A percentile compares a stretch with the other conserved stretches of the same genome.
Conservation (phyloP, 2,888 invertebrate species). For the Scaptomyza cyrtandrae region DNA sequence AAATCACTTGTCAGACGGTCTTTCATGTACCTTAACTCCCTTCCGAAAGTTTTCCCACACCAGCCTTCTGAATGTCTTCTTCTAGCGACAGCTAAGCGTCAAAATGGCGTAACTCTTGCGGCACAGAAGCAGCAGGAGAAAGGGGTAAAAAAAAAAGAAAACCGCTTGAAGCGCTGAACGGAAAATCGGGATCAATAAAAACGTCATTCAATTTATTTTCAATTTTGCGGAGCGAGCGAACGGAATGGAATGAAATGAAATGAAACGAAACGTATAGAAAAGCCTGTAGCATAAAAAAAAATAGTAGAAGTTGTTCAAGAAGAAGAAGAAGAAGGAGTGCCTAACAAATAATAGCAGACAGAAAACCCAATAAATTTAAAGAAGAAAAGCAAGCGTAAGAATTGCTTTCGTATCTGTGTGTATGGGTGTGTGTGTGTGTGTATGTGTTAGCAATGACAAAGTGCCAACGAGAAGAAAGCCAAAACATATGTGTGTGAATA, state of each 20-base stretch:
- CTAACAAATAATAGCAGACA: constrained; percentile 78
- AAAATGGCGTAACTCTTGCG: constrained; percentile 52
- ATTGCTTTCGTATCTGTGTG: constrained; percentile 12
- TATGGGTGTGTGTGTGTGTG: too few species aligned
- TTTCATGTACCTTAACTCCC: neutral
- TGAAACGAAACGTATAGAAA: constrained; percentile 27
- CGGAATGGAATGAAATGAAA: constrained; percentile 52
- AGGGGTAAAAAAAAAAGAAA: constrained; percentile 16
- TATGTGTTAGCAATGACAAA: constrained; percentile 57
- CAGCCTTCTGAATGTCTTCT: constrained; percentile 14
- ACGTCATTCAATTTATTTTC: constrained; percentile 81
- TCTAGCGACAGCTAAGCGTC: constrained; percentile 73
- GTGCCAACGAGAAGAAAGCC: constrained; percentile 39
- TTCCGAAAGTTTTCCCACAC: neutral
- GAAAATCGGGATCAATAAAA: constrained; percentile 80
- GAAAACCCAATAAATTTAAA: constrained; percentile 80
- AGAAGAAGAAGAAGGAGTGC: constrained; percentile 36
- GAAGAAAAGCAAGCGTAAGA: constrained; percentile 62
- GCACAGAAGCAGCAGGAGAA: constrained; percentile 2
- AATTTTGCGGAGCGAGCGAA: constrained; percentile 64
- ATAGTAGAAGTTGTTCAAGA: neutral
- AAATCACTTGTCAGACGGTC: constrained; percentile 29
- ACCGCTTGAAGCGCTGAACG: constrained; percentile 45
- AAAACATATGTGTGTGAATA: constrained; percentile 23
- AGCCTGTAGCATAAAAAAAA: neutral